Percentiles rank a stretch among this genome's conserved stretches.
Evolutionary conservation across 2,797 vertebrate species (phyloP).

Genomic region (Sphaeramia orbicularis): DNA sequence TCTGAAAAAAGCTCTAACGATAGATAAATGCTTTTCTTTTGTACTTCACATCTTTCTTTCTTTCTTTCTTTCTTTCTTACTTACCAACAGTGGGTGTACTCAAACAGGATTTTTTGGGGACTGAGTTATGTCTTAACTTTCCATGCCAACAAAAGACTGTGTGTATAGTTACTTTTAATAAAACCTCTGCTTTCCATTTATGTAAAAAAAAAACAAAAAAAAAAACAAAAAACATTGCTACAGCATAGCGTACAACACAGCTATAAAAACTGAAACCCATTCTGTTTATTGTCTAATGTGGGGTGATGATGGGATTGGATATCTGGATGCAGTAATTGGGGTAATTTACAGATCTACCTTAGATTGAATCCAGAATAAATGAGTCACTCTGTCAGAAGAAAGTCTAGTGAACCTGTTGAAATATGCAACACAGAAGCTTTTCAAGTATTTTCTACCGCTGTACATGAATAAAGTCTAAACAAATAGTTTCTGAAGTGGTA

Average conservation of each 20-base stretch:
- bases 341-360: slow-evolving; percentile 57
- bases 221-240: too few relatives aligned
- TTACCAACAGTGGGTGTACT: neutral
- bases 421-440: slow-evolving; percentile 19
- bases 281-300: slow-evolving; percentile 44
- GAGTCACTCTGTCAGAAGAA: slow-evolving; percentile 45
- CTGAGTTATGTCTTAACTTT: too few relatives aligned
- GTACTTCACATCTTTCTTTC: too few relatives aligned
- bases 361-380: slow-evolving; percentile 45
- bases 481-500: slow-evolving; percentile 48
- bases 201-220: neutral
- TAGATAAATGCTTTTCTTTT: slow-evolving; percentile 16
- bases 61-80: slow-evolving; percentile 4
- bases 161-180: slow-evolving; percentile 19
- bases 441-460: slow-evolving; percentile 37
- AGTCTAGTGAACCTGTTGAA: slow-evolving; percentile 37
- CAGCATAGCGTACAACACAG: too few relatives aligned
- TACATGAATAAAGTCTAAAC: slow-evolving; percentile 40
- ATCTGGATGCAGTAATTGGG: slow-evolving; percentile 48
- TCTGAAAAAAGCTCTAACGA: slow-evolving; percentile 3
- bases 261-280: slow-evolving; percentile 19
- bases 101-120: too few relatives aligned
- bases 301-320: slow-evolving; percentile 49
- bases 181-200: slow-evolving; percentile 22
- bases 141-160: neutral